These are phyloP conservation scores for Agapostemon virescens DNA, from an alignment of 2,888 invertebrate species.

Conservation along the genomic window DNA sequence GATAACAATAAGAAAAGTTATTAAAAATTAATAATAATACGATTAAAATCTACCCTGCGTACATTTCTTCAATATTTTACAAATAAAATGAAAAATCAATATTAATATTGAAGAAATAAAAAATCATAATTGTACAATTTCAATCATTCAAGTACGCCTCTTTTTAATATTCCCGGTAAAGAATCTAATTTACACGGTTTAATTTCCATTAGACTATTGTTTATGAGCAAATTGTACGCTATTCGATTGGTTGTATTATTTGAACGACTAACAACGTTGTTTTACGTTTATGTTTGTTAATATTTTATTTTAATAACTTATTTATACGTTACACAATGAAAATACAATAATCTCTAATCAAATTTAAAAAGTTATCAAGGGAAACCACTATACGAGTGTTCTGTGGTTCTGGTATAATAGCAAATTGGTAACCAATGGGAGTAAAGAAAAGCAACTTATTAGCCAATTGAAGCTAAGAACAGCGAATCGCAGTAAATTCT, in stretches of 20 bases:
- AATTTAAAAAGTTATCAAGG: neutral
- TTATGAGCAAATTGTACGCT: neutral
- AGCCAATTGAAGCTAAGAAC: neutral
- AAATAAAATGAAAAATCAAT: neutral
- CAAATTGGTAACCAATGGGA: neutral
- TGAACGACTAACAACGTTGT: neutral
- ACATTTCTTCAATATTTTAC: neutral
- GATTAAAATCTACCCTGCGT: neutral
- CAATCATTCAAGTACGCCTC: neutral
- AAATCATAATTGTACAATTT: neutral
- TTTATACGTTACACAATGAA: neutral
- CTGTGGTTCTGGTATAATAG: neutral
- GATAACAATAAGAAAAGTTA: neutral
- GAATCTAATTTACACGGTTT: neutral
- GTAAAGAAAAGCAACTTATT: too few species aligned
- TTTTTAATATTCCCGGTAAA: neutral
- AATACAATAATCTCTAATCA: neutral
- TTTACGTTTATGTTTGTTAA: neutral
- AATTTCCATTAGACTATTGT: neutral
- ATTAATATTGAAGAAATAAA: neutral
- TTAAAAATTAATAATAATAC: neutral
- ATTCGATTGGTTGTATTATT: constrained; percentile 18
- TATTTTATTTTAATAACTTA: neutral
- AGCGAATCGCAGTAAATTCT: too few species aligned
- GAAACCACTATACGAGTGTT: neutral